Evolutionary conservation across 1,140 invertebrate species (phyloP).

Genomic region (Lerema accius): DNA sequence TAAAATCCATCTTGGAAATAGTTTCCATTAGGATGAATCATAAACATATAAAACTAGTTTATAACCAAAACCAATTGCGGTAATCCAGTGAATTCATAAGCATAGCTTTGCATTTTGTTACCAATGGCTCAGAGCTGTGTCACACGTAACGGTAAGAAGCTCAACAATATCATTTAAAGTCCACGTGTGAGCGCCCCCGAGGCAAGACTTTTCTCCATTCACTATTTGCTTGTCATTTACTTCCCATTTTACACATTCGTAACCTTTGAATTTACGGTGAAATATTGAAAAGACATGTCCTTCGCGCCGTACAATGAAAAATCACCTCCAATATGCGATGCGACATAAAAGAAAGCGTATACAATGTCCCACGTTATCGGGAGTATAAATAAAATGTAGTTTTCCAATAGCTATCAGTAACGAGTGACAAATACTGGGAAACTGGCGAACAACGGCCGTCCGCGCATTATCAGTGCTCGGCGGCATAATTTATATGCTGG

Average conservation of each 20-base stretch:
- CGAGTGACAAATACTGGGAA: conserved; percentile 34
- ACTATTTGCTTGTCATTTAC: background rate
- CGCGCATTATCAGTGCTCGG: conserved; percentile 34
- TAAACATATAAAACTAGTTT: too few species aligned
- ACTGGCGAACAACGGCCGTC: conserved; percentile 14
- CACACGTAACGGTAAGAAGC: too few species aligned
- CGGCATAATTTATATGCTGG: conserved; percentile 52
- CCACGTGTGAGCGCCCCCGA: too few species aligned
- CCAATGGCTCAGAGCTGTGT: too few species aligned
- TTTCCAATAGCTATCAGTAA: conserved; percentile 32
- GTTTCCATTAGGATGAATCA: too few species aligned
- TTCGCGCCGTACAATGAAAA: background rate
- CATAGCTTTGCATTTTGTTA: too few species aligned
- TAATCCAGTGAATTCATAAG: too few species aligned
- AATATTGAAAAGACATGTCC: conserved; percentile 2
- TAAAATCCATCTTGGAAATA: too few species aligned
- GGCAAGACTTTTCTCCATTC: background rate
- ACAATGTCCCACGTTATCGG: conserved; percentile 14
- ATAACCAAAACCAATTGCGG: too few species aligned
- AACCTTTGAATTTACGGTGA: background rate
- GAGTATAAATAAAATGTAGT: conserved; percentile 32
- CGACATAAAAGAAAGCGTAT: conserved; percentile 14
- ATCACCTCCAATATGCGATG: conserved; percentile 16
- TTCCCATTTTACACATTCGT: background rate
- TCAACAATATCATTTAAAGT: too few species aligned